Evolutionary conservation across 2,888 invertebrate species (phyloP), one percentile per base, ranked within the genome.

Genomic region (Caenorhabditis sp.): DNA sequence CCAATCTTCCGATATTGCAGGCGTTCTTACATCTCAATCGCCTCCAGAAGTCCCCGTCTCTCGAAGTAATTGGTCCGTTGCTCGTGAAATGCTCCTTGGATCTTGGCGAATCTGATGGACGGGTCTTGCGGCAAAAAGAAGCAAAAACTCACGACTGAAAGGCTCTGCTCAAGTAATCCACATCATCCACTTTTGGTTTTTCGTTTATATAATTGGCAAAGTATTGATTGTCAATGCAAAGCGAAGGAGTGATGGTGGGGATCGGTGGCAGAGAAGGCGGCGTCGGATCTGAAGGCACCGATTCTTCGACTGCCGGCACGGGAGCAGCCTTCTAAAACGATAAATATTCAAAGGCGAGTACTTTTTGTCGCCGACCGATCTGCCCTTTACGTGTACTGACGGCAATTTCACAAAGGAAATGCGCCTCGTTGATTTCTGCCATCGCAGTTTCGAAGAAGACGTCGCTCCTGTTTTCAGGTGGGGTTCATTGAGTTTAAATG

Each of bases 51-150:
- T 17, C 75, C 75, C 6, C 75, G 68, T 30, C 63, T 68, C 20
- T 75, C 70, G 41, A 75, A 75, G 37, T 75, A 75, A 41, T 75
- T 75, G 4, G 56, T 62, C 17, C 75, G 48, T 22, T 68, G 53
- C n/a, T 48, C 32, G 35, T 74, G 59, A 17, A 74, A 43, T 2
- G 17, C 41, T 17, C 74, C 74, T 17, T 74, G 74, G 22, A 68
- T 68, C 62, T 62, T 55, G n/a, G 74, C 66, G 37, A 74, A 74
- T 46, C 70, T 61, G 37, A 68, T n/a, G n/a, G n/a, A n/a, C n/a
- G n/a, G n/a, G n/a, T n/a, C n/a, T n/a, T n/a, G n/a, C 7, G 30
- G 15, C 11, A 50, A 9, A 50, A 50, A 50, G 2, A n/a, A 27
- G 20, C n/a, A 50, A 50, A 50, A 45, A 45, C 68, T 48, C 13